A percentile compares a stretch with the other conserved stretches of the same genome.
These are phyloP conservation scores for Abramis brama DNA, from an alignment of 2,113 vertebrate genomes.

Conservation along the genomic window DNA sequence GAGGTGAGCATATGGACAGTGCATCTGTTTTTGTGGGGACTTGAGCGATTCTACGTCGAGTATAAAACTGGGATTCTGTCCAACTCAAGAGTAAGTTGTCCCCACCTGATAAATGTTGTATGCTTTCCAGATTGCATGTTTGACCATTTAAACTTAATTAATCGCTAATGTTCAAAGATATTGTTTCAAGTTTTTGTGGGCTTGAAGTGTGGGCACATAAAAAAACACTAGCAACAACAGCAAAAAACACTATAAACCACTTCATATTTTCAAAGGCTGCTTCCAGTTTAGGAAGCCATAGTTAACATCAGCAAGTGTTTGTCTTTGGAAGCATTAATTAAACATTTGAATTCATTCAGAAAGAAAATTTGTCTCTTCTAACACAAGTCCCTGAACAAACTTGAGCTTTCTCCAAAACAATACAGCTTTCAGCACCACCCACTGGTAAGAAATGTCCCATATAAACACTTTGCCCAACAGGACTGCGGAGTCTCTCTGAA, in stretches of 20 bases:
- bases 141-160: conserved; percentile 26
- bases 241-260: not conserved
- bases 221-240: not conserved
- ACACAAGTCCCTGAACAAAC: not conserved
- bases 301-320: not conserved
- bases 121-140: conserved; percentile 43
- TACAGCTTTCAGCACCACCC: conserved; percentile 49
- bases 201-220: conserved; percentile 8
- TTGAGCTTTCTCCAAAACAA: not conserved
- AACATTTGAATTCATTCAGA: not conserved
- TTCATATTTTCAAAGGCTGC: not conserved
- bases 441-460: conserved; percentile 33
- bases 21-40: conserved; percentile 78
- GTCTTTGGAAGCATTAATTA: conserved; percentile 7
- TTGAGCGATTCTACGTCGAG: conserved; percentile 72
- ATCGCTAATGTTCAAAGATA: conserved; percentile 16
- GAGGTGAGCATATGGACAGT: conserved; percentile 78
- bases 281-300: not conserved
- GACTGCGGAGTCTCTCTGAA: not conserved
- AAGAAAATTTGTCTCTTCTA: not conserved
- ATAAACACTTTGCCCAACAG: not conserved
- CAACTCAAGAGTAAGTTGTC: conserved; percentile 74
- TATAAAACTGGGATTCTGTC: conserved; percentile 76
- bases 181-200: not conserved
- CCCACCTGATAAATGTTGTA: conserved; percentile 60